phyloP scores from a whole-genome alignment of 2,888 invertebrate species.

The Zonitis immaculata region DNA sequence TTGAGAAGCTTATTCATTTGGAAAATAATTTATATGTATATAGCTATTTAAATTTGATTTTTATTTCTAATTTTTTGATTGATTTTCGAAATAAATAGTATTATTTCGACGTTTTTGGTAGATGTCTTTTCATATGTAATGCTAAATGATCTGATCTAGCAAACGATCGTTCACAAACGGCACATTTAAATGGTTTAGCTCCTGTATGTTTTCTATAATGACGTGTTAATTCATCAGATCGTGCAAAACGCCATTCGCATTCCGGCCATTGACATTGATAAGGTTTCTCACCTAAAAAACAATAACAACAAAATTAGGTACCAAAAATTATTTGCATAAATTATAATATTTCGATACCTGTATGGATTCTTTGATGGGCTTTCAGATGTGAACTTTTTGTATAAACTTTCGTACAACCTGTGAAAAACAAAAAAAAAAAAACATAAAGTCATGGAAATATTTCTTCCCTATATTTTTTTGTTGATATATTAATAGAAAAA shows the following conservation, averaged over 20 bases:
- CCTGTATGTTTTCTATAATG: conserved; percentile 97
- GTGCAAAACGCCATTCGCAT: conserved; percentile 95
- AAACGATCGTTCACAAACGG: conserved; percentile 91
- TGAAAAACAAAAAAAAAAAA: conserved; percentile 50
- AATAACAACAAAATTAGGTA: not conserved
- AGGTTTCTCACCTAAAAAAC: conserved; percentile 86
- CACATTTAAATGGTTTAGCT: conserved; percentile 94
- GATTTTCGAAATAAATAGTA: conserved; percentile 9
- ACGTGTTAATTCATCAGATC: conserved; percentile 92
- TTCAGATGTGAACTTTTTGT: conserved; percentile 97
- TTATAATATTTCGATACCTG: no score
- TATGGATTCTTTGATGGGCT: conserved; percentile 96
- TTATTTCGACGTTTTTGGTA: conserved; percentile 79
- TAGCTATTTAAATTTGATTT: no score
- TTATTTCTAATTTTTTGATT: not conserved
- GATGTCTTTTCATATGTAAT: conserved; percentile 93
- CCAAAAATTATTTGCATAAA: no score
- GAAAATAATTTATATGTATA: no score
- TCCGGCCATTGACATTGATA: conserved; percentile 98
- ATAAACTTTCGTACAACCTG: conserved; percentile 95
- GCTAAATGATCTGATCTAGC: conserved; percentile 94
- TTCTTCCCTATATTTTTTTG: not conserved
- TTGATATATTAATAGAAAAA: not conserved
- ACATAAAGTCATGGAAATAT: conserved; percentile 8
- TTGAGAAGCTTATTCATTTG: not conserved